These are phyloP conservation scores for Catharus ustulatus DNA, from an alignment of 2,797 vertebrate species.

Conservation along the genomic window DNA sequence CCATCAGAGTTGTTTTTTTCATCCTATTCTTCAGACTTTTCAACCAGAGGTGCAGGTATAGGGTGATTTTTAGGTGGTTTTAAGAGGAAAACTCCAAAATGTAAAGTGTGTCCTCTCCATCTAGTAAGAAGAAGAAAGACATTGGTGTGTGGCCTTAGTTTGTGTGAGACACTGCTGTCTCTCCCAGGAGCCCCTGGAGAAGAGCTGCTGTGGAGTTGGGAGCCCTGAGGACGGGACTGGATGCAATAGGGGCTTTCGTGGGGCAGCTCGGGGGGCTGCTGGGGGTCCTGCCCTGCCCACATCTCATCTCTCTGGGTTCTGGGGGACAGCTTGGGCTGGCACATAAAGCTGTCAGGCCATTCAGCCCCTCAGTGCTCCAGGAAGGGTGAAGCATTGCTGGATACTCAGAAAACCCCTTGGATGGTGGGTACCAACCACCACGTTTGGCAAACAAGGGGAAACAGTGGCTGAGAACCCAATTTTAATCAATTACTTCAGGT, in stretches of 20 bases:
- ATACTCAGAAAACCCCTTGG: not conserved
- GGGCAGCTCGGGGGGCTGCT: not conserved
- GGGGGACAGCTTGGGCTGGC: not conserved
- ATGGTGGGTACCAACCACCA: not conserved
- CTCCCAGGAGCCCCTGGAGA: not conserved
- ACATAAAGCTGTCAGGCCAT: fast-evolving
- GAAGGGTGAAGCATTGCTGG: not conserved
- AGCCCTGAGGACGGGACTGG: not conserved
- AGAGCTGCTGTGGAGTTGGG: fast-evolving
- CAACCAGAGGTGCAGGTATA: not conserved
- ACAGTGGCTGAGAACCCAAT: not conserved
- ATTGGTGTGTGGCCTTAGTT: not conserved
- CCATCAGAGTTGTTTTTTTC: not conserved
- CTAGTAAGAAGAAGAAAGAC: not conserved
- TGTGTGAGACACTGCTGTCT: fast-evolving
- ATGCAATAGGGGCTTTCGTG: fast-evolving
- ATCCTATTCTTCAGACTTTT: not conserved
- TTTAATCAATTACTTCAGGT: not conserved
- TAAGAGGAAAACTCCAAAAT: not conserved
- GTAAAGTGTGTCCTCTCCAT: not conserved
- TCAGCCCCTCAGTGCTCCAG: not conserved
- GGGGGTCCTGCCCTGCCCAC: not conserved
- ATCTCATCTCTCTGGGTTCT: not conserved
- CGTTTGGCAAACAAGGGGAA: not conserved
- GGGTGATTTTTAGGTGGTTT: not conserved